Base-by-base conservation (phyloP, 2,888 invertebrate species). In the Timema podura region DNA sequence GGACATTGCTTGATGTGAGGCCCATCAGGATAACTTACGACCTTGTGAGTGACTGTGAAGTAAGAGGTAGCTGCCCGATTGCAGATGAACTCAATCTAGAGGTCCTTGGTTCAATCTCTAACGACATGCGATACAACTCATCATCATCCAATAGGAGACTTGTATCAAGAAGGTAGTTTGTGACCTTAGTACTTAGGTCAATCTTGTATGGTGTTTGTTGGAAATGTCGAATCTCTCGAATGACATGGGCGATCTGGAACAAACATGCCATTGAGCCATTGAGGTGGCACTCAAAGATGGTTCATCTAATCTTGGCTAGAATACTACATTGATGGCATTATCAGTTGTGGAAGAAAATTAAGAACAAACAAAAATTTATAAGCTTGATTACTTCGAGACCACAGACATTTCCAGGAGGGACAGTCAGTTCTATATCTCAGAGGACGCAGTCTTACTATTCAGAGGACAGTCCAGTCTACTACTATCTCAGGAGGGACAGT, bases 161-260 rank as follows among this genome's bases (percentile, higher is more conserved):
- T 2, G 89, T 86, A 80, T 95, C 95, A 77, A 95, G 82, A 9
- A 96, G 83, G 80, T 95, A 96, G 75, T 83, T 83, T 59, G 89
- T 86, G 11, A 93, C 94, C 84, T 92, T 91, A 30, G 88, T 85
- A 75, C 91, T 92, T 77, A 91, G 87, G 77, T 94, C 93, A 75
- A 96, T 95, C 82, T 93, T 94, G 81, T 96, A 96, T 0, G 93
- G 91, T 2, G 93, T 94, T 80, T 95, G 93, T 79, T 96, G 96
- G 79, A 92, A 95, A 78, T 93, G 91, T 15, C 93, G 87, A 75
- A 96, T 94, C 82, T 96, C 95, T 68, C 95, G 86, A 75, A 96
- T 95, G 7, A 95, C 94, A 79, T 96, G 95, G 6, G 95, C 95
- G 78, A 95, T 92, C 94, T 95, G 82, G 16, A 83, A 85, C 79